These are phyloP conservation scores for Enteromius radiatus DNA, from an alignment of 2,797 vertebrate species.

Conservation along the genomic window DNA sequence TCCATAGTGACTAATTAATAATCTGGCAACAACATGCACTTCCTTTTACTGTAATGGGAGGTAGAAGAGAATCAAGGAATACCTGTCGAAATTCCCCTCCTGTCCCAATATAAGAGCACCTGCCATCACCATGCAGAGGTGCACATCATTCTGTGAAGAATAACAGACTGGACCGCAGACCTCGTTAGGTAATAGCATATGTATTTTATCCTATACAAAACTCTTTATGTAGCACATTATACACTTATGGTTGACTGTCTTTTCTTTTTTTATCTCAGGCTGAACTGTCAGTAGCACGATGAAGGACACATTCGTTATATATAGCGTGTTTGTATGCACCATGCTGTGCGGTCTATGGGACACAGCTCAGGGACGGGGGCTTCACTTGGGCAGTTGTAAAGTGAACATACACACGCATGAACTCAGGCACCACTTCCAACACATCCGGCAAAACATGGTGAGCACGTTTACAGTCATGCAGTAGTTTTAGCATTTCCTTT, in stretches of 20 bases:
- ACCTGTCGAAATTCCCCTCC: conserved; percentile 48
- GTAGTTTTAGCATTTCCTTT: neutral
- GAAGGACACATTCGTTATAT: conserved; percentile 29
- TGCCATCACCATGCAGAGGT: conserved; percentile 39
- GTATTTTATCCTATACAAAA: neutral
- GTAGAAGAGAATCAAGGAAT: conserved; percentile 35
- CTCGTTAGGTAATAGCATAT: conserved; percentile 41
- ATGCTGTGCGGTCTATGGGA: conserved; percentile 58
- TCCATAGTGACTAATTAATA: conserved; percentile 18
- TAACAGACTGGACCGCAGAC: conserved; percentile 15
- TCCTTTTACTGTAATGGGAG: conserved; percentile 60
- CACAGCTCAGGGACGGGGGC: conserved; percentile 48
- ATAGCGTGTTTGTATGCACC: conserved; percentile 2
- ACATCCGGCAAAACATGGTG: conserved; percentile 71
- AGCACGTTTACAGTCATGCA: conserved; percentile 50
- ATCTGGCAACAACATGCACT: conserved; percentile 22
- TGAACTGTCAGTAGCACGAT: conserved; percentile 30
- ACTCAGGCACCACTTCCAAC: conserved; percentile 71
- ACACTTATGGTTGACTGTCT: neutral
- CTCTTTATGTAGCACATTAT: neutral
- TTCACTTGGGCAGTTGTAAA: conserved; percentile 72
- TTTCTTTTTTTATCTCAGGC: conserved; percentile 24
- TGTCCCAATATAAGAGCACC: conserved; percentile 54
- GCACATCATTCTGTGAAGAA: conserved; percentile 28
- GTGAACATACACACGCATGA: conserved; percentile 76